Base-by-base conservation (phyloP, 2,113 vertebrate species). In the Rhodinocichla rosea region DNA sequence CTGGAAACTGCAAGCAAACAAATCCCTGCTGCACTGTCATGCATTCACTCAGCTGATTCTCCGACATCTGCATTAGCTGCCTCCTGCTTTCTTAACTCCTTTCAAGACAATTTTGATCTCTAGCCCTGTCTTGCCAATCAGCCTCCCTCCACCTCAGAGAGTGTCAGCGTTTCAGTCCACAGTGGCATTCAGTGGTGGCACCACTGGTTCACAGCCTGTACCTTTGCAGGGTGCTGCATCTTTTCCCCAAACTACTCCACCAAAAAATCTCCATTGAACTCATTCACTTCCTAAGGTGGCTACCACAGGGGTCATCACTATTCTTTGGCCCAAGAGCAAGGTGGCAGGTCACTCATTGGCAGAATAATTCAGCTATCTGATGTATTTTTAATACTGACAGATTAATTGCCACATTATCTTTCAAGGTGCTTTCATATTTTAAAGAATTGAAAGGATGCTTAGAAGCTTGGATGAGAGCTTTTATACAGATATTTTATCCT, bases 131-230 rank as follows among this genome's bases (percentile, higher is more conserved):
- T 81, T 52, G 22, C 39, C n/a, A 35, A 33, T n/a, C n/a, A 42
- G 78, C n/a, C 42, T 79, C n/a, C 17, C 6, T 4, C 49, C 1
- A 3, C 26, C 53, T 82, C 62, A 33, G 64, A 89, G 52, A 24
- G 35, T 2, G 11, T 37, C 70, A 59, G 56, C 0, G 0, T 84
- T 78, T 70, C 82, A 65, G 65, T 45, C 77, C 33, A 1, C 23
- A 32, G 62, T 13, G 33, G 28, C 37, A 64, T 55, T 84, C 65
- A 19, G 62, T 8, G 9, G 10, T 15, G n/a, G 28, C 15, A 79
- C 27, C 18, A 4, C 45, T 47, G 35, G 18, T 18, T 78, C 32
- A 35, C 37, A 57, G 89, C 33, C 37, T 1, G 1, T 32, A 60
- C 22, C 28, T 83, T 77, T 59, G 45, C 40, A 63, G 57, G 9